These are phyloP conservation scores for Takifugu rubripes DNA, from an alignment of 2,797 vertebrate genomes.

Conservation along the genomic window DNA sequence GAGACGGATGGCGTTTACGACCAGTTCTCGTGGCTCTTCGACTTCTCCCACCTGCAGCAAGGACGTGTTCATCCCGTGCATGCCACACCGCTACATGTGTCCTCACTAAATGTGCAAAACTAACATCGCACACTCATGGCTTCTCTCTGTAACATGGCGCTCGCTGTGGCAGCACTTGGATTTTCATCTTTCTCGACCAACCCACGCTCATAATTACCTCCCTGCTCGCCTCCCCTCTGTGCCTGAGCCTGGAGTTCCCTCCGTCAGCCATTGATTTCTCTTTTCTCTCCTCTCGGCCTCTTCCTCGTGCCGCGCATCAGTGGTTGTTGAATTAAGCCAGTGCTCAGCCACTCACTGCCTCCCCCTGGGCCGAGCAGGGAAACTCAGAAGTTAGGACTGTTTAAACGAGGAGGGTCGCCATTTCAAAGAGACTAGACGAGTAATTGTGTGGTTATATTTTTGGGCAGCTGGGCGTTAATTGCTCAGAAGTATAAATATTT, in stretches of 20 bases:
- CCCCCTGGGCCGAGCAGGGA: slow-evolving; percentile 26
- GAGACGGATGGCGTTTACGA: slow-evolving; percentile 54
- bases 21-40: slow-evolving; percentile 33
- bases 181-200: slow-evolving; percentile 29
- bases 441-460: slow-evolving; percentile 30
- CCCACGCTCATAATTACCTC: slow-evolving; percentile 13
- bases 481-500: slow-evolving; percentile 6
- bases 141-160: slow-evolving; percentile 14
- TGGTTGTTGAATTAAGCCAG: slow-evolving; percentile 50
- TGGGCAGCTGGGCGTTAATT: slow-evolving; percentile 16
- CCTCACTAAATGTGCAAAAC: slow-evolving; percentile 20
- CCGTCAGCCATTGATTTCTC: slow-evolving; percentile 51
- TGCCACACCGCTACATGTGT: slow-evolving; percentile 18
- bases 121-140: slow-evolving; percentile 19
- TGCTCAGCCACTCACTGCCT: slow-evolving; percentile 34
- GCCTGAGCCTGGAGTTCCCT: slow-evolving; percentile 40
- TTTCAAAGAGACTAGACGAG: slow-evolving; percentile 28
- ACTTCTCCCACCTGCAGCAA: slow-evolving; percentile 6
- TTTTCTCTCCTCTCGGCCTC: slow-evolving; percentile 39
- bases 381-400: slow-evolving; percentile 47
- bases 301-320: slow-evolving; percentile 28
- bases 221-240: slow-evolving; percentile 22
- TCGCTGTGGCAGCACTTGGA: slow-evolving; percentile 34
- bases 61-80: too few species aligned
- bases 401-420: slow-evolving; percentile 34